A percentile compares a stretch with the other conserved stretches of the same genome.
phyloP scores from a whole-genome alignment of 2,888 invertebrate genomes.

The Thera britannica region DNA sequence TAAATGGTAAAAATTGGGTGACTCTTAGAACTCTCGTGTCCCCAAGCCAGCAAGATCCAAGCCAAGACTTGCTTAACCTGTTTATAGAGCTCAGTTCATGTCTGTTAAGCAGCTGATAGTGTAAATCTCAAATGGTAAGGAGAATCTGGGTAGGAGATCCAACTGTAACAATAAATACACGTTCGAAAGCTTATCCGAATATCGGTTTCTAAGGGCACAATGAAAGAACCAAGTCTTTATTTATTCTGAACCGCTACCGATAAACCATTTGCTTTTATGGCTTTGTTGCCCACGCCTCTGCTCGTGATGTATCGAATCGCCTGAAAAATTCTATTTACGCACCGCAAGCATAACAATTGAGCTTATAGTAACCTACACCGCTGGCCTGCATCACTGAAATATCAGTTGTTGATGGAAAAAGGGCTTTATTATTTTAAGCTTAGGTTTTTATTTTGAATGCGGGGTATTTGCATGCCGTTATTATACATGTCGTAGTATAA shows the following conservation, averaged over 20 bases:
- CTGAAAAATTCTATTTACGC: constrained; percentile 29
- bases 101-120: too few relatives aligned
- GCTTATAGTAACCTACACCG: constrained; percentile 12
- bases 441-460: not conserved
- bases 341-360: constrained; percentile 35
- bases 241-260: constrained; percentile 18
- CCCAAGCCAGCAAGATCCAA: too few relatives aligned
- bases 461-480: not conserved
- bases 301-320: constrained; percentile 27
- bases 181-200: not conserved
- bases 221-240: constrained; percentile 9
- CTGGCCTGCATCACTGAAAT: constrained; percentile 1
- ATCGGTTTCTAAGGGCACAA: constrained; percentile 8
- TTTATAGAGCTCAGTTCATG: too few relatives aligned
- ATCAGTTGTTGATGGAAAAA: not conserved
- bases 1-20: too few relatives aligned
- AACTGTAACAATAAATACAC: not conserved
- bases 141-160: not conserved
- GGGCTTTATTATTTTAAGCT: not conserved
- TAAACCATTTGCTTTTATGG: constrained; percentile 29
- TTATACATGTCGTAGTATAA: too few relatives aligned
- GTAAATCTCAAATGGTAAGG: not conserved
- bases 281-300: constrained; percentile 28
- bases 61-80: too few relatives aligned
- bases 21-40: too few relatives aligned